Percentiles rank a stretch among this genome's conserved stretches.
phyloP scores from a whole-genome alignment of 2,888 invertebrate species.

The Eristalinus aeneus region DNA sequence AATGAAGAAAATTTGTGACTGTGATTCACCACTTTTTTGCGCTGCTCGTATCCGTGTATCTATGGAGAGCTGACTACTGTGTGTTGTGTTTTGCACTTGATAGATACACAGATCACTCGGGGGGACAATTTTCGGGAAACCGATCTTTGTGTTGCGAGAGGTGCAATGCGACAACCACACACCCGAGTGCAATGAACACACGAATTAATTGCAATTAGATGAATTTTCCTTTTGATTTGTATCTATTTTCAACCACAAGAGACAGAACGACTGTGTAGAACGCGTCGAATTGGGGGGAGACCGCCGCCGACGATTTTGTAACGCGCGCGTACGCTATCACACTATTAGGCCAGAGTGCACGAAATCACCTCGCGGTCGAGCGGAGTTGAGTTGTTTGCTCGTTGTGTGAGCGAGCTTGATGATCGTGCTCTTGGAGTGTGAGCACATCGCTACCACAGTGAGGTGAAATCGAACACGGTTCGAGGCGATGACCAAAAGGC shows the following conservation, averaged over 20 bases:
- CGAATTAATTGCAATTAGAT: conserved; percentile 57
- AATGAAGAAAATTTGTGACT: conserved; percentile 34
- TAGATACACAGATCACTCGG: conserved; percentile 11
- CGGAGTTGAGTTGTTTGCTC: conserved; percentile 11
- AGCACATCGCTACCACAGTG: background rate
- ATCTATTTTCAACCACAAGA: conserved; percentile 52
- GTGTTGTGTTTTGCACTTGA: conserved; percentile 33
- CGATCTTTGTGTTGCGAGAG: conserved; percentile 39
- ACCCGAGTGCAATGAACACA: conserved; percentile 65
- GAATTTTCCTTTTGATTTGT: conserved; percentile 23
- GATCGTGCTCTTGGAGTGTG: background rate
- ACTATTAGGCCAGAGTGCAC: conserved; percentile 65
- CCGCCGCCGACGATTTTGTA: conserved; percentile 53
- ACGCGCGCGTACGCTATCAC: conserved; percentile 68
- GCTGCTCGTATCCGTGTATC: background rate
- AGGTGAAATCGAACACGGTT: background rate
- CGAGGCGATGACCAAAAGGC: background rate
- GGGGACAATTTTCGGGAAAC: background rate
- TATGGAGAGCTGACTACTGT: conserved; percentile 14
- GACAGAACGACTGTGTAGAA: conserved; percentile 29
- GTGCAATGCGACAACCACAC: conserved; percentile 49
- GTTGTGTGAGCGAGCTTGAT: background rate
- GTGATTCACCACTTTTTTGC: conserved; percentile 55
- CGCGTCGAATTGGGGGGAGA: conserved; percentile 34
- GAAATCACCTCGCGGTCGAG: conserved; percentile 60